These are phyloP conservation scores for Pammene fasciana DNA, from an alignment of 2,888 invertebrate genomes.

Conservation along the genomic window DNA sequence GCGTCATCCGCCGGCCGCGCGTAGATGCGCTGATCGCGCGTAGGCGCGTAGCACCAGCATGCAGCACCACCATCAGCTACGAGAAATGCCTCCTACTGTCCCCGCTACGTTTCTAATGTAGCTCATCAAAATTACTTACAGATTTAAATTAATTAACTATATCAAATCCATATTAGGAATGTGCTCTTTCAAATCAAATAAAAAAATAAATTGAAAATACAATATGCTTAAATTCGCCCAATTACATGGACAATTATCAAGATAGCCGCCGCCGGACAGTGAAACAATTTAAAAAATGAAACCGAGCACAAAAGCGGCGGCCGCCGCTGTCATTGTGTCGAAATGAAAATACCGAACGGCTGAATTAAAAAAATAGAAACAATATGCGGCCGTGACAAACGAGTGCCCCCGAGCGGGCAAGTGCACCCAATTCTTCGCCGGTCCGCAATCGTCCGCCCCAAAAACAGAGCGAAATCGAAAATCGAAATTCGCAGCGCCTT, in stretches of 20 bases:
- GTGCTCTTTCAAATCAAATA: background rate
- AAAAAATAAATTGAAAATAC: conserved; percentile 50
- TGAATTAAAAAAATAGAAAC: conserved; percentile 67
- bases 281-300: conserved; percentile 68
- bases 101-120: background rate
- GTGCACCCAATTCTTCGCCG: conserved; percentile 37
- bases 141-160: too few relatives aligned
- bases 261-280: conserved; percentile 60
- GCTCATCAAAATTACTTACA: background rate
- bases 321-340: conserved; percentile 49
- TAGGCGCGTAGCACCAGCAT: background rate
- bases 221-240: conserved; percentile 74
- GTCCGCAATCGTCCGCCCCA: conserved; percentile 33
- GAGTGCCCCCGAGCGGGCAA: conserved; percentile 47
- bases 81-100: background rate
- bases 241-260: conserved; percentile 80
- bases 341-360: conserved; percentile 48
- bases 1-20: background rate
- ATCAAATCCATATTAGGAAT: background rate
- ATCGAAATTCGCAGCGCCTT: conserved; percentile 53
- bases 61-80: too few relatives aligned
- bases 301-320: conserved; percentile 55
- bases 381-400: conserved; percentile 64
- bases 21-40: background rate
- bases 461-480: conserved; percentile 47